Percentiles rank a stretch among this genome's conserved stretches.
phyloP scores from a whole-genome alignment of 2,113 vertebrate species.

The Lophotis ruficrista region DNA sequence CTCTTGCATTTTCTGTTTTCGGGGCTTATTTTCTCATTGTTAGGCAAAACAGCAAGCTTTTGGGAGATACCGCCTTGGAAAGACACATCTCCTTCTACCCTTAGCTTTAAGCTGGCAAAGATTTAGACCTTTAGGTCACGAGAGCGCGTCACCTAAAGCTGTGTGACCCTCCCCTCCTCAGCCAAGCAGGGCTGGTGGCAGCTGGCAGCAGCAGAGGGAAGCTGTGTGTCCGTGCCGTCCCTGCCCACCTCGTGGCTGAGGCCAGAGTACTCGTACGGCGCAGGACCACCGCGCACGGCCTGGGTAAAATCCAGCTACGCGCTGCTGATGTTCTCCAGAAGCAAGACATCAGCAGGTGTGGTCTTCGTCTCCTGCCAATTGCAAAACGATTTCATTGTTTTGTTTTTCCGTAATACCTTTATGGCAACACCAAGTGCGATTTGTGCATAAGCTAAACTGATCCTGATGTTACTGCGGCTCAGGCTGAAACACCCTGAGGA shows the following conservation, averaged over 20 bases:
- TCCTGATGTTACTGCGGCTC: not conserved
- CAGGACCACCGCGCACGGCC: rapidly evolving
- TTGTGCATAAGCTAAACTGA: not conserved
- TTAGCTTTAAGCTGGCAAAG: not conserved
- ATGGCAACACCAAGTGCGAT: too few species aligned
- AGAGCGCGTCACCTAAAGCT: not conserved
- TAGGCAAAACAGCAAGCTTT: not conserved
- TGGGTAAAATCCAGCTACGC: not conserved
- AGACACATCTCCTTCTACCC: not conserved
- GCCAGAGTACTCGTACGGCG: not conserved
- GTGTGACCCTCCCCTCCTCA: not conserved
- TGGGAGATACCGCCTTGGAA: not conserved
- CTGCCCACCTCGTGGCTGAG: not conserved
- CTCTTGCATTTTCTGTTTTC: not conserved
- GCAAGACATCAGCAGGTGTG: not conserved
- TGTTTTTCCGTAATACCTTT: not conserved
- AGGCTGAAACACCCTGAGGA: not conserved
- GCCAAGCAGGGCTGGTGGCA: not conserved
- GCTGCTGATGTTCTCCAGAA: not conserved
- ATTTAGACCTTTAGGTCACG: not conserved
- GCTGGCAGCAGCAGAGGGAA: not conserved
- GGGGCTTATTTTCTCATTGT: not conserved
- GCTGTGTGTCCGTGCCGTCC: not conserved
- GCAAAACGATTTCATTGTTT: not conserved
- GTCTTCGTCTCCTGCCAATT: not conserved